Base-by-base conservation (phyloP, 2,797 vertebrate genomes). In the Spatula clypeata region DNA sequence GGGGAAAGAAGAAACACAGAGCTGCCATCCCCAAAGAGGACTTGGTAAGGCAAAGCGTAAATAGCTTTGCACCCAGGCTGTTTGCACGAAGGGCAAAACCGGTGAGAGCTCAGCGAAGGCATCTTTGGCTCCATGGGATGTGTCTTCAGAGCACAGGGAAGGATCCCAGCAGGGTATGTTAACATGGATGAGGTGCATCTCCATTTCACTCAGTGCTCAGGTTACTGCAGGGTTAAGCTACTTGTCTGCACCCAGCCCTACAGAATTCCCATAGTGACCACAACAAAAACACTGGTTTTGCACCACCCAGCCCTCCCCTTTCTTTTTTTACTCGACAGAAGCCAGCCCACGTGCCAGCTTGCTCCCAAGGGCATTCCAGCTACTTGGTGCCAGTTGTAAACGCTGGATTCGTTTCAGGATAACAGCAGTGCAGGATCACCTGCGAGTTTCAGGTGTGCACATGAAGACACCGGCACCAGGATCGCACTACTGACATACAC, bases 401-500 rank as follows among this genome's bases (percentile, higher is more conserved):
- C 6, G n/a, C 27, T 65, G 29, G 4, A 34, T 36, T 42, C 8
- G 3, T 21, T 49, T 51, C 2, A 47, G 58, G 44, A 40, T 53
- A 24, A 32, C 57, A 54, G 81, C 67, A 71, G 64, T n/a, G 13
- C 10, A 23, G 54, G 6, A 51, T 34, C 26, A 24, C 6, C 61
- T 17, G n/a, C 62, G 60, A 54, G 62, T 40, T n/a, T 27, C 27
- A 83, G 73, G 57, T 19, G 64, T 15, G 11, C 14, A 2, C 2
- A 10, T n/a, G 27, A 31, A 36, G 74, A 67, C 3, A 17, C 1
- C 14, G 8, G 34, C 7, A 3, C 31, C 1, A n/a, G 65, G 69
- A 55, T 23, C 40, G 23, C 69, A 72, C 2, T 17, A 14, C 0
- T 11, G 21, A 34, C n/a, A 49, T 1, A n/a, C 1, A 6, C 1